Conservation (phyloP, 2,113 vertebrate species). For the Vulpes vulpes region DNA sequence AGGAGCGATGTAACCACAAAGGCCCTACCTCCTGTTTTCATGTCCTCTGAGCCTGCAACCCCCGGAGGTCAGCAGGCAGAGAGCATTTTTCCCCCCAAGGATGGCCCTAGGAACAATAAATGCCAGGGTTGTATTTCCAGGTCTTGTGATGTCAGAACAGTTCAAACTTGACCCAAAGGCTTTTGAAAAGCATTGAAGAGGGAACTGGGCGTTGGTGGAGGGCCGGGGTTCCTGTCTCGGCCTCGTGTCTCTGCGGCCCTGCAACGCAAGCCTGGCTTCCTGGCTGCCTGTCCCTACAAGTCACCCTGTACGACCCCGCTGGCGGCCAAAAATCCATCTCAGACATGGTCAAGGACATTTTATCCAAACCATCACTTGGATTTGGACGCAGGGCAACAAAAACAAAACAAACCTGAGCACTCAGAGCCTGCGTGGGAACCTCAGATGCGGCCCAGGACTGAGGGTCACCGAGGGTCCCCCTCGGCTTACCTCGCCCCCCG, state of each 20-base stretch:
- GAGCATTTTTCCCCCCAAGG: background rate
- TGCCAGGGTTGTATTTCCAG: background rate
- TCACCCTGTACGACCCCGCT: background rate
- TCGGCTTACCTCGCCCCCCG: background rate
- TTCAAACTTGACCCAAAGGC: background rate
- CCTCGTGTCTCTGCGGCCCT: background rate
- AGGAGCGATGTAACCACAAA: rapidly evolving
- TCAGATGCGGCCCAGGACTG: background rate
- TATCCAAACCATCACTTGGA: background rate
- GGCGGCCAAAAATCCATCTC: background rate
- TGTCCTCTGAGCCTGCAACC: background rate
- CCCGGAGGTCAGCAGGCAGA: background rate
- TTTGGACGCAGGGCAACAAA: background rate
- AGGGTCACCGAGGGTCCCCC: background rate
- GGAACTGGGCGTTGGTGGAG: background rate
- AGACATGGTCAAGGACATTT: background rate
- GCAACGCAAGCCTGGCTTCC: background rate
- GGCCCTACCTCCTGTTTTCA: background rate
- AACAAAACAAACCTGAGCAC: background rate
- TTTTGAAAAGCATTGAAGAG: background rate
- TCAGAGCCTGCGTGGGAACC: background rate
- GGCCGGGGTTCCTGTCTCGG: rapidly evolving
- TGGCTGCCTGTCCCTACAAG: background rate
- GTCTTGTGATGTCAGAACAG: background rate
- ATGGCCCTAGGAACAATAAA: background rate